A percentile compares a stretch with the other conserved stretches of the same genome.
Conservation (phyloP, 2,113 vertebrate genomes). For the Callaeas wilsoni region DNA sequence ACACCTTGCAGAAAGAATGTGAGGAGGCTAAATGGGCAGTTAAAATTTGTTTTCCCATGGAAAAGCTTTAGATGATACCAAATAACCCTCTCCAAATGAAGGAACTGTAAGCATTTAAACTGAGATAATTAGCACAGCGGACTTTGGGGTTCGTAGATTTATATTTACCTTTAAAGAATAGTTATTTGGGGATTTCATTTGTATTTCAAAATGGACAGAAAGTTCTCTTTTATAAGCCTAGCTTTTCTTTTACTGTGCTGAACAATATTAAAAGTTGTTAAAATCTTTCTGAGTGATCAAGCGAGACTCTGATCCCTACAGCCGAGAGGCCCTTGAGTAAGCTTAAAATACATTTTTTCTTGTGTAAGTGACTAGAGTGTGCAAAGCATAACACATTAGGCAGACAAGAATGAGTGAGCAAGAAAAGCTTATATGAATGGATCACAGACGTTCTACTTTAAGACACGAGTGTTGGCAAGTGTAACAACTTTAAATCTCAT, state of each 20-base stretch:
- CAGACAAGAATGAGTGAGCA: not conserved
- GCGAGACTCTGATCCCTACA: not conserved
- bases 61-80: not conserved
- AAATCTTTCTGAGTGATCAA: not conserved
- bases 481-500: not conserved
- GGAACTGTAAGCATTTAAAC: not conserved
- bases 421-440: not conserved
- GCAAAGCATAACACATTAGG: not conserved
- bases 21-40: not conserved
- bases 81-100: not conserved
- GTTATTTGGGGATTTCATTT: not conserved
- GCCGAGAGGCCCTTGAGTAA: not conserved
- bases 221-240: not conserved
- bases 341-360: not conserved
- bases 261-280: not conserved
- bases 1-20: not conserved
- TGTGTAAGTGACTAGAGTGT: not conserved
- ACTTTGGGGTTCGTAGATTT: not conserved
- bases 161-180: not conserved
- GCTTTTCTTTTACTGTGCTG: not conserved
- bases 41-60: not conserved
- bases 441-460: not conserved
- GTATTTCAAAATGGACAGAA: not conserved
- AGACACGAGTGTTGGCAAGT: fast-evolving
- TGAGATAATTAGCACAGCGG: not conserved